Conservation (phyloP, 2,113 vertebrate species). For the Bos javanicus region DNA sequence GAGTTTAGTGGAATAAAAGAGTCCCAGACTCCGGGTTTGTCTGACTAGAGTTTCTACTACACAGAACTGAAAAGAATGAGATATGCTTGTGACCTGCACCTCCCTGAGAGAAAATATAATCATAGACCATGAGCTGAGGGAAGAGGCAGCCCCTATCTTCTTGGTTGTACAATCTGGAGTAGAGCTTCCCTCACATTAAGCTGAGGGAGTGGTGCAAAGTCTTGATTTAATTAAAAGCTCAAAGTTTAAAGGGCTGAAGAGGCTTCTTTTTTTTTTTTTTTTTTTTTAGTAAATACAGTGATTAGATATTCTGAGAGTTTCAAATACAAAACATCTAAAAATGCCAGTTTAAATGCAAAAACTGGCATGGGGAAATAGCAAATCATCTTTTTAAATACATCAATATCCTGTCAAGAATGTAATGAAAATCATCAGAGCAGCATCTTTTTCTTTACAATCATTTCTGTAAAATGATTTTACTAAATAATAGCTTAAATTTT, state of each 20-base stretch:
- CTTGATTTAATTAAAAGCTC: neutral
- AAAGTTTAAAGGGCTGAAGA: neutral
- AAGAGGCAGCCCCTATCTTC: no score
- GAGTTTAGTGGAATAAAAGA: neutral
- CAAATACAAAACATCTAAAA: neutral
- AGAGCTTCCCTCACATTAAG: neutral
- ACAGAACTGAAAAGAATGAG: neutral
- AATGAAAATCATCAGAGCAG: neutral
- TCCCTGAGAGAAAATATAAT: neutral
- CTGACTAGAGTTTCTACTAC: neutral
- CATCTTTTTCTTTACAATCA: neutral
- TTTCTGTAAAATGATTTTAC: neutral
- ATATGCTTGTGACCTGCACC: neutral
- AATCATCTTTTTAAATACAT: neutral
- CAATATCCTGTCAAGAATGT: neutral
- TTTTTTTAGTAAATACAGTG: neutral
- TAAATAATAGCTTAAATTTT: neutral
- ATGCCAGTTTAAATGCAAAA: neutral
- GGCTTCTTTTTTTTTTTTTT: neutral
- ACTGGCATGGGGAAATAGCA: no score
- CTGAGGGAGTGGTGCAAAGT: neutral
- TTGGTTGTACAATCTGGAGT: neutral
- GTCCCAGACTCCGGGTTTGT: neutral
- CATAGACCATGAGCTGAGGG: neutral
- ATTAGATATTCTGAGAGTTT: neutral